phyloP scores from a whole-genome alignment of 1,140 invertebrate species.

The Propsilocerus akamusi region DNA sequence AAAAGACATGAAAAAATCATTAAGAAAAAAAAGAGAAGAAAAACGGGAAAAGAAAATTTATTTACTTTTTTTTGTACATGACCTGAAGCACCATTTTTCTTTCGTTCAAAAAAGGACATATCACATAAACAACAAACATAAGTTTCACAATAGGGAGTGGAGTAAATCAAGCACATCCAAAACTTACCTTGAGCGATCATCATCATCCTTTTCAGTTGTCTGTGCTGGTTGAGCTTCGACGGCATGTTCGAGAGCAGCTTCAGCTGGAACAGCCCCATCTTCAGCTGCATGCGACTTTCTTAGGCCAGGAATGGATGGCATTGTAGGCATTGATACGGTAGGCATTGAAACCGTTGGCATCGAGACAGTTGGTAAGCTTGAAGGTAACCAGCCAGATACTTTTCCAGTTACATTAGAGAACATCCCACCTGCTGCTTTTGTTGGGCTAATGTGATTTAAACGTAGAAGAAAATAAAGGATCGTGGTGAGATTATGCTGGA shows the following conservation, averaged over 20 bases:
- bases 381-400: conserved; percentile 59
- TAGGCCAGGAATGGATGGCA: conserved; percentile 41
- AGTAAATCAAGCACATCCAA: conserved; percentile 30
- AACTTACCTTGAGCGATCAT: conserved; percentile 63
- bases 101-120: conserved; percentile 17
- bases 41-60: conserved; percentile 5
- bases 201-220: conserved; percentile 46
- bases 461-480: no score
- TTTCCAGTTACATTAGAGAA: conserved; percentile 64
- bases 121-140: not conserved
- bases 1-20: no score
- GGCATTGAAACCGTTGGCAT: conserved; percentile 21
- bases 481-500: no score
- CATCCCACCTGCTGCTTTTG: conserved; percentile 44
- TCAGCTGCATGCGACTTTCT: conserved; percentile 31
- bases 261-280: conserved; percentile 23
- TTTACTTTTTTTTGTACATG: not conserved
- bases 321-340: conserved; percentile 21
- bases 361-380: conserved; percentile 33
- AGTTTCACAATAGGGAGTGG: not conserved
- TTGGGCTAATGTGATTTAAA: conserved; percentile 44
- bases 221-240: conserved; percentile 24
- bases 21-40: conserved; percentile 8
- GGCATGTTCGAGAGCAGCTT: conserved; percentile 14
- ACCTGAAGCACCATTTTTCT: conserved; percentile 15